Percentiles rank a stretch among this genome's conserved stretches.
Conservation (phyloP, 1,140 invertebrate species). For the Brachionus calyciflorus region DNA sequence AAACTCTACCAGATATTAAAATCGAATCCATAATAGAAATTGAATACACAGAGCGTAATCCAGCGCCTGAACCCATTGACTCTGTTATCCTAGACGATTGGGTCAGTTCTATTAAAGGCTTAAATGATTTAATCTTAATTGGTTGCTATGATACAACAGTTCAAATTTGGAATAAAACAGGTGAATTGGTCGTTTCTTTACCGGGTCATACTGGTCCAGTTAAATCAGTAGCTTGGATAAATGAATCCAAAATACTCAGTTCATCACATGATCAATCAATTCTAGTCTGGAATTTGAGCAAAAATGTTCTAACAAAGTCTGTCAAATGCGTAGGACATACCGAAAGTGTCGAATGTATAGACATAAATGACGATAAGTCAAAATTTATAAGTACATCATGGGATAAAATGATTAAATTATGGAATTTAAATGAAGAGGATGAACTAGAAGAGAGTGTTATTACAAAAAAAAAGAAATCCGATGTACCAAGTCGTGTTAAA, state of each 20-base stretch:
- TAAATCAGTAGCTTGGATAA: slow-evolving; percentile 82
- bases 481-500: slow-evolving; percentile 59
- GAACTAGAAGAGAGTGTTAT: slow-evolving; percentile 49
- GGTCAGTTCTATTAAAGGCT: slow-evolving; percentile 78
- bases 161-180: slow-evolving; percentile 80
- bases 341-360: slow-evolving; percentile 78
- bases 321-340: slow-evolving; percentile 81
- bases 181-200: slow-evolving; percentile 76
- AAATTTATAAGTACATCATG: slow-evolving; percentile 72
- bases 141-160: slow-evolving; percentile 93
- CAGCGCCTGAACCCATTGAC: slow-evolving; percentile 82
- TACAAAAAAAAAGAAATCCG: slow-evolving; percentile 52
- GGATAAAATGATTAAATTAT: slow-evolving; percentile 71
- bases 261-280: slow-evolving; percentile 87
- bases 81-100: slow-evolving; percentile 90
- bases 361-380: slow-evolving; percentile 67
- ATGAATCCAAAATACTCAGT: slow-evolving; percentile 62
- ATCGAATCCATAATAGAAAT: slow-evolving; percentile 70
- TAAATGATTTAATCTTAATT: slow-evolving; percentile 67
- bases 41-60: slow-evolving; percentile 82
- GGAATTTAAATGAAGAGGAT: slow-evolving; percentile 58
- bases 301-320: slow-evolving; percentile 75
- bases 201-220: slow-evolving; percentile 79
- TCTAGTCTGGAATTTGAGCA: slow-evolving; percentile 74
- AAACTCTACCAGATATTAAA: slow-evolving; percentile 53